A percentile compares a stretch with the other conserved stretches of the same genome.
These are phyloP conservation scores for Gymnoscopelus braueri DNA, from an alignment of 2,797 vertebrate species.

Conservation along the genomic window DNA sequence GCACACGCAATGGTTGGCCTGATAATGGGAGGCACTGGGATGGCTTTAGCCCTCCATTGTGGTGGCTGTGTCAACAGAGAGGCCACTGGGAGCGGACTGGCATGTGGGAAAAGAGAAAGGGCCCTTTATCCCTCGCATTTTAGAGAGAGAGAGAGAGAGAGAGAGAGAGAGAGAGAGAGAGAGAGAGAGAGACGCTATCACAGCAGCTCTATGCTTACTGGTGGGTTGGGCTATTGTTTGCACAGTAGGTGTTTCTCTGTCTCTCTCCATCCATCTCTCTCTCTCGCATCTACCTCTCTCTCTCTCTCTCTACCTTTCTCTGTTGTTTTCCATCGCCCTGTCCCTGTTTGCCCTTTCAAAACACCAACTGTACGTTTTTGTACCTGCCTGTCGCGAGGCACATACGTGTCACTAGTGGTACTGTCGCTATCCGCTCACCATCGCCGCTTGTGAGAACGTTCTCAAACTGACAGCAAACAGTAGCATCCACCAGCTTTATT, in stretches of 20 bases:
- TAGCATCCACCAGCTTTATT: no score
- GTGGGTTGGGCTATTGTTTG: not conserved
- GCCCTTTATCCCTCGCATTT: constrained; percentile 47
- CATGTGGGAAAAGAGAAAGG: constrained; percentile 80
- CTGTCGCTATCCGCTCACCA: no score
- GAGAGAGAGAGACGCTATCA: constrained; percentile 45
- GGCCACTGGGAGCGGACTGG: constrained; percentile 90
- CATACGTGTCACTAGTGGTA: no score
- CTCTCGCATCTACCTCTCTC: not conserved
- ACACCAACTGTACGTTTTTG: no score
- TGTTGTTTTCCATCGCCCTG: not conserved
- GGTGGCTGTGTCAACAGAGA: constrained; percentile 94
- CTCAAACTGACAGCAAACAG: no score
- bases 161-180: constrained; percentile 1
- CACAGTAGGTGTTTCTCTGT: constrained; percentile 6
- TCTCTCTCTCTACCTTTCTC: constrained; percentile 3
- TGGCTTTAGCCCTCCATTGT: constrained; percentile 91
- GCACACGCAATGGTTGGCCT: constrained; percentile 51
- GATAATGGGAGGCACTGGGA: constrained; percentile 70
- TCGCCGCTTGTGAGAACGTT: no score
- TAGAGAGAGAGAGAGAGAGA: constrained; percentile 10
- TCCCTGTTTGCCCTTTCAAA: not conserved
- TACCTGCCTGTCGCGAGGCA: no score
- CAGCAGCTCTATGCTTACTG: constrained; percentile 28
- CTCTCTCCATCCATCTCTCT: not conserved